phyloP scores from a whole-genome alignment of 2,797 vertebrate species.

The Acipenser transmontanus region DNA sequence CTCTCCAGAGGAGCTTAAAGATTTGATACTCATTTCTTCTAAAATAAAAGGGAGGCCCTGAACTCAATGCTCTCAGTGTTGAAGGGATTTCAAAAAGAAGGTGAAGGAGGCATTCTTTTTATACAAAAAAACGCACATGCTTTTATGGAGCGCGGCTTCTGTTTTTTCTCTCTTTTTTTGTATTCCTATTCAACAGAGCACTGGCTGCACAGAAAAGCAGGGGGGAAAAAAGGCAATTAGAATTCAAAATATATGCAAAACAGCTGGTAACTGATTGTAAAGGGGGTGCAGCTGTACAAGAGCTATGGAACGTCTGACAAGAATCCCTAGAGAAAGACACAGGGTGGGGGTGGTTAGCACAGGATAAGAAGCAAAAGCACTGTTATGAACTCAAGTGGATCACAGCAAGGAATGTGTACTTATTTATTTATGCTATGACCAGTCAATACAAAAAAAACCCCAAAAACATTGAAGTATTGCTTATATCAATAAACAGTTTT shows the following conservation, averaged over 20 bases:
- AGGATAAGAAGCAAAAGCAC: slow-evolving; percentile 36
- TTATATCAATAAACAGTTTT: too few relatives aligned
- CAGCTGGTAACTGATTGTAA: slow-evolving; percentile 59
- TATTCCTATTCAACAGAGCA: slow-evolving; percentile 28
- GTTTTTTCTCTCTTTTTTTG: slow-evolving; percentile 8
- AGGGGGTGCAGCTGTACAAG: slow-evolving; percentile 51
- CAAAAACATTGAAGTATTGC: too few relatives aligned
- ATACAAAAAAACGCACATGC: slow-evolving; percentile 28
- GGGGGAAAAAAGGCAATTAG: slow-evolving; percentile 43
- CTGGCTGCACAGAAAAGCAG: slow-evolving; percentile 39
- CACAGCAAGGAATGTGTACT: slow-evolving; percentile 23
- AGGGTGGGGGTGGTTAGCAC: slow-evolving; percentile 28
- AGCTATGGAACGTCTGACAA: neutral
- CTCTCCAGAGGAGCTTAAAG: slow-evolving; percentile 40
- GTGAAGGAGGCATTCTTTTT: slow-evolving; percentile 40
- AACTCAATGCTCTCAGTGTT: slow-evolving; percentile 34
- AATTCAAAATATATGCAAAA: slow-evolving; percentile 52
- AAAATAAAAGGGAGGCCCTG: slow-evolving; percentile 37
- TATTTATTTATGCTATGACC: slow-evolving; percentile 34
- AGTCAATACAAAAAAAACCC: slow-evolving; percentile 42
- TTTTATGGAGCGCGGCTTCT: slow-evolving; percentile 34
- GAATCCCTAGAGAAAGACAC: slow-evolving; percentile 19
- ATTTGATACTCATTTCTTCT: slow-evolving; percentile 45
- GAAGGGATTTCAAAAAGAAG: slow-evolving; percentile 36
- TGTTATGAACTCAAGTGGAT: slow-evolving; percentile 19